These are phyloP conservation scores for Procambarus virginalis DNA, from an alignment of 1,140 invertebrate species.

Conservation along the genomic window DNA sequence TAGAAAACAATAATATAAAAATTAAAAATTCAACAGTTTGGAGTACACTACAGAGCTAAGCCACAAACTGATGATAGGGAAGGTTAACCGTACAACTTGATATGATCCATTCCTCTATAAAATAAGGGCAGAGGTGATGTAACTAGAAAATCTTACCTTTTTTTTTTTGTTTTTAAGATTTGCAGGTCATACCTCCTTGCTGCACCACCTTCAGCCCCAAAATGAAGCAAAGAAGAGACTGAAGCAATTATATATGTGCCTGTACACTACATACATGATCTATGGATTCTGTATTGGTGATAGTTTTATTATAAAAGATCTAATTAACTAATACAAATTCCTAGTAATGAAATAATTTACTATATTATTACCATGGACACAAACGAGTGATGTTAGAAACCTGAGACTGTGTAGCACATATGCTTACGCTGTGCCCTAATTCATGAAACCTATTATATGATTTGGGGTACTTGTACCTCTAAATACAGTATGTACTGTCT, in stretches of 20 bases:
- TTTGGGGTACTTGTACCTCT: no score
- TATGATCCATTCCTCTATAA: constrained; percentile 37
- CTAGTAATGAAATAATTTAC: no score
- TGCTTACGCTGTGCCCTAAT: no score
- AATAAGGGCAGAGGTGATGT: constrained; percentile 18
- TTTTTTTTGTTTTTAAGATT: not conserved
- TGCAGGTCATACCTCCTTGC: not conserved
- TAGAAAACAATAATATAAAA: not conserved
- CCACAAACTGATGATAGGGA: constrained; percentile 40
- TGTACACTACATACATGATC: constrained; percentile 21
- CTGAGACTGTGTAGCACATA: no score
- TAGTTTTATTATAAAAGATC: not conserved
- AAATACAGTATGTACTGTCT: no score
- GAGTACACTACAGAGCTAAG: constrained; percentile 28
- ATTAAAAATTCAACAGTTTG: not conserved
- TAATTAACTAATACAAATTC: not conserved
- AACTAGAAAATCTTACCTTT: not conserved
- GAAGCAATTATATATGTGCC: not conserved
- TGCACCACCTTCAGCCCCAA: not conserved
- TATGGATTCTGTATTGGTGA: not conserved
- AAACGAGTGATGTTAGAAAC: no score
- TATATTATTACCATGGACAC: no score
- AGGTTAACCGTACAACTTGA: constrained; percentile 23
- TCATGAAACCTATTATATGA: no score
- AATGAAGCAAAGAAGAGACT: not conserved